A percentile compares a stretch with the other conserved stretches of the same genome.
Conservation (phyloP, 1,140 invertebrate genomes). For the Amphibalanus amphitrite region DNA sequence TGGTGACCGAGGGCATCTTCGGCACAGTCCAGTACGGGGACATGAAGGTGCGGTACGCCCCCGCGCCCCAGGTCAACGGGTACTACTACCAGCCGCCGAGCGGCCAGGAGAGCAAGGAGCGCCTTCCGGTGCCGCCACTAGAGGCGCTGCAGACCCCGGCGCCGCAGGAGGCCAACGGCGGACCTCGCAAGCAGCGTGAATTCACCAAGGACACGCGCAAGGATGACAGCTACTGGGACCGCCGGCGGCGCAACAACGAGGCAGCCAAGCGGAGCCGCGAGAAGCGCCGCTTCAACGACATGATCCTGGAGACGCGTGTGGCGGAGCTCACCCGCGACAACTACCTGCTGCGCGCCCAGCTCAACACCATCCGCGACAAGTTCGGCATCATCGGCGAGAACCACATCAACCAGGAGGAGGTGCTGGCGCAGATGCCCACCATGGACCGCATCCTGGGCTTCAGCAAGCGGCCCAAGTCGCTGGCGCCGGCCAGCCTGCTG, state of each 20-base stretch:
- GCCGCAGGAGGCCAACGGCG: constrained; percentile 48
- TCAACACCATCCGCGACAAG: constrained; percentile 81
- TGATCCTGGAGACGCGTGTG: constrained; percentile 85
- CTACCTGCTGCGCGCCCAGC: constrained; percentile 74
- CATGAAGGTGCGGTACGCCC: not conserved
- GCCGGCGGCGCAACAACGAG: constrained; percentile 85
- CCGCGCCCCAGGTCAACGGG: too few relatives aligned
- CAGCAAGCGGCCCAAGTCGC: constrained; percentile 52
- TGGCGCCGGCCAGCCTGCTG: not conserved
- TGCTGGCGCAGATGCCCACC: constrained; percentile 59
- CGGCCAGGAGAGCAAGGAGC: not conserved
- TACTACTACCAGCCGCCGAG: not conserved
- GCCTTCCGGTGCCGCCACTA: not conserved
- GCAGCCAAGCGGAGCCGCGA: constrained; percentile 85
- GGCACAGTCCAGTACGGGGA: not conserved
- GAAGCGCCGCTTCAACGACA: constrained; percentile 88
- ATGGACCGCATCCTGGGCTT: constrained; percentile 64
- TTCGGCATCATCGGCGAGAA: constrained; percentile 75
- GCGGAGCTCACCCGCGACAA: constrained; percentile 89
- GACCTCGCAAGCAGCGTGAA: constrained; percentile 78
- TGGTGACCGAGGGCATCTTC: not conserved
- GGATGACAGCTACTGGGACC: constrained; percentile 93
- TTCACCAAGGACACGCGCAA: constrained; percentile 95
- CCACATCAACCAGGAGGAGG: constrained; percentile 68
- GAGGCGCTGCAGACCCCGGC: constrained; percentile 6